Evolutionary conservation across 2,113 vertebrate species (phyloP), one percentile per base, ranked within the genome.

Genomic region (Glaucidium brasilianum): DNA sequence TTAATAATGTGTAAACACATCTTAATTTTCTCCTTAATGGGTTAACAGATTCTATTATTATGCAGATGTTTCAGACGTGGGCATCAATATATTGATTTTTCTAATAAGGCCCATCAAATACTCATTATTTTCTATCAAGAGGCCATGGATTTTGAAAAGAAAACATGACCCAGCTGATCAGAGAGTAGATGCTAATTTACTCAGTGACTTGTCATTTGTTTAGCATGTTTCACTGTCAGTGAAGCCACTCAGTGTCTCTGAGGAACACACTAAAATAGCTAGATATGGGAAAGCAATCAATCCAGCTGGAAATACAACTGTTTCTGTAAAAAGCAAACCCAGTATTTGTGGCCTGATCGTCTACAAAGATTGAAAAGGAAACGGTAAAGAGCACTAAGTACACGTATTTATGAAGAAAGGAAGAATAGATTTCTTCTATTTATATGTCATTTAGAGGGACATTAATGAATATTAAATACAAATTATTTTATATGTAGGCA

Each of bases 91-190:
- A 99, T 99, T 99, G 99, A 99, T 99, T 98, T 97, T 98, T 98
- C 98, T 99, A 99, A 99, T 99, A 99, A 99, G 99, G 97, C 97
- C 98, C 98, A 99, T 99, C 98, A 99, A 98, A 99, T 98, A 99
- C 97, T 98, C 98, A 99, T 99, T 99, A 99, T 98, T 98, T 97
- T 98, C 98, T 98, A 98, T 98, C 98, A 97, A 97, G 97, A 97
- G 98, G 97, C 96, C 96, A 96, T 98, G 97, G 98, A 98, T 98
- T 98, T 98, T 97, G 98, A 98, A 98, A 98, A 98, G 98, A 97
- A 98, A 98, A 98, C 98, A 97, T 98, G 98, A 97, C 98, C 98
- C 99, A 98, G 99, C 98, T 99, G 98, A 98, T 99, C 98, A 98
- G 98, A 97, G 97, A 96, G 95, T 94, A 93, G 96, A 98, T 98